Conservation (phyloP, 2,797 vertebrate species). For the Xiphorhynchus erythropygius region DNA sequence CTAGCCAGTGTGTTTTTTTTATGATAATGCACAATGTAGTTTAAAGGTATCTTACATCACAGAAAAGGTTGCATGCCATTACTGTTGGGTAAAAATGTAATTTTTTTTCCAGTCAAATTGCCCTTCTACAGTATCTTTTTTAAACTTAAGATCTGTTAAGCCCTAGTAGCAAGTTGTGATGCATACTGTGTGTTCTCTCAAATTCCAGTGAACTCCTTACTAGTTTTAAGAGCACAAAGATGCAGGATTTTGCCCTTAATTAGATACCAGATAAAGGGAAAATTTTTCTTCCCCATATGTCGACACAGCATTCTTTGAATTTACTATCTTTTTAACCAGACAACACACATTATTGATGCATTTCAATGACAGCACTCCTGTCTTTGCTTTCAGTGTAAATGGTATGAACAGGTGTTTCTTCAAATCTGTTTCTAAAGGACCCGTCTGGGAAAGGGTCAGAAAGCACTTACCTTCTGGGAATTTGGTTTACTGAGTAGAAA, state of each 20-base stretch:
- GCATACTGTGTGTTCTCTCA: not conserved
- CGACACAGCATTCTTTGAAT: constrained; percentile 3
- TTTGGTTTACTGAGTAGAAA: not conserved
- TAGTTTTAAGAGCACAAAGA: constrained; percentile 14
- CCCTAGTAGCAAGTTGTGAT: not conserved
- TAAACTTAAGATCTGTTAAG: not conserved
- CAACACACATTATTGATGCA: constrained; percentile 4
- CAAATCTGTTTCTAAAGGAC: constrained; percentile 34
- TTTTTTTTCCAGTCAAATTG: constrained; percentile 27
- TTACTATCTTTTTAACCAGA: constrained; percentile 7
- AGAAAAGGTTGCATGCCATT: constrained; percentile 28
- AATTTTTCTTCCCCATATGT: not conserved
- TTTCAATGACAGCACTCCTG: constrained; percentile 21
- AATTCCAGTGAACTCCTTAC: not conserved
- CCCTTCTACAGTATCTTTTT: not conserved
- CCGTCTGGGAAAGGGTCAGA: not conserved
- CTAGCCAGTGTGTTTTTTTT: constrained; percentile 60
- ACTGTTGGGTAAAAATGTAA: not conserved
- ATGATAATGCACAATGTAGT: constrained; percentile 47
- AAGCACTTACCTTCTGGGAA: not conserved
- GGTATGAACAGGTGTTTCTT: constrained; percentile 28
- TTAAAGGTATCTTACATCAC: constrained; percentile 57
- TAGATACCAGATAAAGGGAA: not conserved
- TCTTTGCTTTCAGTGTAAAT: constrained; percentile 1
- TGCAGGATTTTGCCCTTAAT: constrained; percentile 6